phyloP scores from a whole-genome alignment of 1,140 invertebrate species.

The Belonocnema kinseyi region DNA sequence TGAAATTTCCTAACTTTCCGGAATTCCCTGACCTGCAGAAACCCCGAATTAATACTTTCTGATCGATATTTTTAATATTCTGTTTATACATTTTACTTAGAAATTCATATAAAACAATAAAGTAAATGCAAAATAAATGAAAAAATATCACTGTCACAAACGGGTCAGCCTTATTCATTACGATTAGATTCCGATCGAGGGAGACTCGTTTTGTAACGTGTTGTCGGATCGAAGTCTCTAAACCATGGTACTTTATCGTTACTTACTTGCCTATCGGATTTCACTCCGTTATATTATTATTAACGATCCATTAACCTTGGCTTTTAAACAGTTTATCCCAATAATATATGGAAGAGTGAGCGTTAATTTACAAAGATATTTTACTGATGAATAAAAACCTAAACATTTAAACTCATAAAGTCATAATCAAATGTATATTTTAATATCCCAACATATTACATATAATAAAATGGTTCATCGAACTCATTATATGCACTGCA shows the following conservation, averaged over 20 bases:
- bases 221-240: background rate
- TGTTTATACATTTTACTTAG: background rate
- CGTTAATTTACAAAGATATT: no score
- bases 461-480: no score
- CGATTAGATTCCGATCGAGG: slow-evolving; percentile 4
- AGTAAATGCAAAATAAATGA: background rate
- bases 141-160: slow-evolving; percentile 1
- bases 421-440: no score
- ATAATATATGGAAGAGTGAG: background rate
- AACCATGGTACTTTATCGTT: background rate
- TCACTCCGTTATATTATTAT: slow-evolving; percentile 8
- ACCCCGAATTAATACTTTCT: no score
- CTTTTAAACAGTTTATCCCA: background rate
- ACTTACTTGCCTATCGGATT: background rate
- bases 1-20: no score
- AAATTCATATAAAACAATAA: background rate
- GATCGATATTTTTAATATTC: no score
- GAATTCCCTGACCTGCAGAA: no score
- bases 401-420: no score
- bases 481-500: no score
- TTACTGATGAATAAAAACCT: no score
- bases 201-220: background rate
- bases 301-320: background rate
- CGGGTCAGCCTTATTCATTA: background rate
- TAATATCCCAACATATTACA: no score